Evolutionary conservation across 2,888 invertebrate species (phyloP), one percentile per base, ranked within the genome.

Genomic region (Melinaea marsaeus): DNA sequence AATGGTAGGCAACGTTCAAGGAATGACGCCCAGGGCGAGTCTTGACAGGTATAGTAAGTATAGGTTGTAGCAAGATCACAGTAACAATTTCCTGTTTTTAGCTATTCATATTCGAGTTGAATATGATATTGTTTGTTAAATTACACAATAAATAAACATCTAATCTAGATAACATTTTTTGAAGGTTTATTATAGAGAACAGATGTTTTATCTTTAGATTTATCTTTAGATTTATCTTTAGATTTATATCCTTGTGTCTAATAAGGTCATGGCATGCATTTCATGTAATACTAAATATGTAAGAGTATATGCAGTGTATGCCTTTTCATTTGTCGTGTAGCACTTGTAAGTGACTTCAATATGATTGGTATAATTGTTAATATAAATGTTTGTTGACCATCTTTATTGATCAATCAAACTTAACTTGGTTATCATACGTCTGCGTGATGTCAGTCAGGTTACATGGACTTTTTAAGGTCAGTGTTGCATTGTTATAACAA

Each of bases 271-370:
- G 22, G 22, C 22, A 22, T 22, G 22, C 22, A 22, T 22, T 22
- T 22, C 22, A 22, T 22, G 22, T 46, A 3, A 46, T 46, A 46
- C 3, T 5, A 13, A 3, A 46, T 46, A 46, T 22, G 22, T 22
- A 22, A 22, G 22, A 22, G 22, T 57, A 46, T 34, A 54, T 60
- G 60, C 57, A 47, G 54, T 58, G 61, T 47, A 37, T 61, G 47
- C 37, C 48, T 33, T 54, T 67, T 58, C 62, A 78, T 78, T 80
- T 79, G 76, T 70, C 69, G 71, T 66, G 65, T 74, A 69, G 70
- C 77, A 75, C 68, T 71, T 73, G 79, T 77, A 77, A 79, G 81
- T 79, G 47, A 63, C 61, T 63, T 61, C 63, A 60, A 7, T 46
- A 33, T 80, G 84, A 79, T 79, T 77, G 79, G 77, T 63, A 69